Percentiles rank a stretch among this genome's conserved stretches.
phyloP scores from a whole-genome alignment of 2,797 vertebrate species.

The Hydrophis major region DNA sequence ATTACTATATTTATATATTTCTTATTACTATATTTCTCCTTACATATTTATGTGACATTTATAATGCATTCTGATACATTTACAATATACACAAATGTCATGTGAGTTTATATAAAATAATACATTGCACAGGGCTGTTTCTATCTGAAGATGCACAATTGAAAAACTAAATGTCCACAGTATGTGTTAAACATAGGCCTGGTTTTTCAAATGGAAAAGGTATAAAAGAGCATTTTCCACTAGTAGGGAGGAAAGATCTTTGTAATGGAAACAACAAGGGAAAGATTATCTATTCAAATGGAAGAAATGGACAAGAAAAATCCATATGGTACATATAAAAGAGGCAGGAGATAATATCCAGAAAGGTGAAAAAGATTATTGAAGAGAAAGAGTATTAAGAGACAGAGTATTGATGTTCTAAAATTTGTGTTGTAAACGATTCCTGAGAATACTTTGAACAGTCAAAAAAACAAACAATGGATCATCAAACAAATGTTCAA shows the following conservation, averaged over 20 bases:
- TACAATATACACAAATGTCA: slow-evolving; percentile 52
- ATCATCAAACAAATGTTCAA: background rate
- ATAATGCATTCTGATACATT: slow-evolving; percentile 47
- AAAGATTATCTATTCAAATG: background rate
- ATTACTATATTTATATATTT: background rate
- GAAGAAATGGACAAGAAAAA: background rate
- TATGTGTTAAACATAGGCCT: slow-evolving; percentile 56
- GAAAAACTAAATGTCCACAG: slow-evolving; percentile 52
- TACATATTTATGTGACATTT: slow-evolving; percentile 52
- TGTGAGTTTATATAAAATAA: slow-evolving; percentile 57
- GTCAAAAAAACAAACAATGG: background rate
- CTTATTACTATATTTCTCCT: background rate
- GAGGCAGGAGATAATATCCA: slow-evolving; percentile 26
- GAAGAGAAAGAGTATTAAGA: background rate
- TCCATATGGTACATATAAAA: background rate
- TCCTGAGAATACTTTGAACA: background rate
- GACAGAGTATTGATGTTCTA: background rate
- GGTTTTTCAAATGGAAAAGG: slow-evolving; percentile 50
- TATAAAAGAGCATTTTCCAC: slow-evolving; percentile 13
- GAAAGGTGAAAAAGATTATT: slow-evolving; percentile 38
- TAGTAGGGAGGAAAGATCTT: background rate
- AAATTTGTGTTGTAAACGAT: background rate
- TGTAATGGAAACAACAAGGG: background rate
- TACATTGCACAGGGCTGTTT: slow-evolving; percentile 60
- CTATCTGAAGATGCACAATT: slow-evolving; percentile 47